Base-by-base conservation (phyloP, 1,140 invertebrate species). In the Schlechtendalia chinensis region DNA sequence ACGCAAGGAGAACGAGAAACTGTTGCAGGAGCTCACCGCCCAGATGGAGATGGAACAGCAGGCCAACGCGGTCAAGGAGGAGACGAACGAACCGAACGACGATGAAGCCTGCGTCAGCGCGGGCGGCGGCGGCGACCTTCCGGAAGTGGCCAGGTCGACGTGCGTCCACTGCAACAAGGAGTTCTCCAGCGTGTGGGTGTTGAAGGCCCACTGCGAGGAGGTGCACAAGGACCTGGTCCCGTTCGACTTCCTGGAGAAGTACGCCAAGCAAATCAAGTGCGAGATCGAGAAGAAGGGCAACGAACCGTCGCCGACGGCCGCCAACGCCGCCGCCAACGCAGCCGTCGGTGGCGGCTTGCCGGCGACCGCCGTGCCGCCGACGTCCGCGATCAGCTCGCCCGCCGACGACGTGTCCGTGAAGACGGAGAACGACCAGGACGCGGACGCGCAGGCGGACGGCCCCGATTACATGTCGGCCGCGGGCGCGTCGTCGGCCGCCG, bases 191-290 rank as follows among this genome's bases (percentile, higher is more conserved):
- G 93, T 97, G 81, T 97, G 96, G 92, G 95, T 97, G 81, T 88
- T 98, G 85, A 97, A 97, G 87, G 93, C 95, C 83, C 96, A 98
- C 86, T 94, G 94, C 87, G 96, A 98, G 89, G 95, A 97, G 89
- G 91, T 96, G 82, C 96, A 98, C 87, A 93, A 93, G 84, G 92
- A 95, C 85, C 88, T 96, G 85, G 93, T 98, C 79, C 95, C 95
- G 17, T 88, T 93, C 29, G 93, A 96, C 84, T 93, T 94, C 84
- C 88, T 97, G 63, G 95, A 97, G 87, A 92, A 94, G 85, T 96
- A 96, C 87, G 94, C 94, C 47, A 93, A 96, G 86, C 92, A 94
- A 84, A 94, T 95, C 84, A 94, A 94, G 86, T 91, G 89, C 83
- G 93, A 94, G 84, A 94, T 94, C 85, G 92, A 94, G 84, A 93